A percentile compares a stretch with the other conserved stretches of the same genome.
Evolutionary conservation across 2,113 vertebrate genomes (phyloP).

Genomic region (Sylvilagus bachmani): DNA sequence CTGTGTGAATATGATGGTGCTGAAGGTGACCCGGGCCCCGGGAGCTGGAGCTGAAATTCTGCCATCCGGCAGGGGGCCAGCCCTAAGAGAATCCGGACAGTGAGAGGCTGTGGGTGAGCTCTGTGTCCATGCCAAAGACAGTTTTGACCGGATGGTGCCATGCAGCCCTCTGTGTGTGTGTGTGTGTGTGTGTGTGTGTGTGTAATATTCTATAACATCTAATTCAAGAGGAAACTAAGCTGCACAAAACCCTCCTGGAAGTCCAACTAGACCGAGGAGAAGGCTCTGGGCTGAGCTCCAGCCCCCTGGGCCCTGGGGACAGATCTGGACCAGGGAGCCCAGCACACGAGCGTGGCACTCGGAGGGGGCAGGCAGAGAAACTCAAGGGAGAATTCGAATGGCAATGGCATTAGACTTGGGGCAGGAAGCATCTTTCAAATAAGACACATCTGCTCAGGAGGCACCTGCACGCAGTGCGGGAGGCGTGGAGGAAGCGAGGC

Average conservation of each 20-base stretch:
- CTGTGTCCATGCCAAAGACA: conserved; percentile 28
- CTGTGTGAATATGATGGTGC: conserved; percentile 8
- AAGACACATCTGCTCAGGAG: conserved; percentile 28
- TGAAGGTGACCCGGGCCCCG: conserved; percentile 51
- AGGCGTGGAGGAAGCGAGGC: neutral
- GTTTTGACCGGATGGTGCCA: conserved; percentile 62
- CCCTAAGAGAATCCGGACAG: conserved; percentile 37
- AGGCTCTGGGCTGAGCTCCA: neutral
- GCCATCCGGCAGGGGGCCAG: neutral
- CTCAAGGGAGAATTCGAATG: conserved; percentile 30
- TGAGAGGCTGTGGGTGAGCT: conserved; percentile 57
- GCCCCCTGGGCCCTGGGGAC: neutral
- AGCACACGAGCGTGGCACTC: neutral
- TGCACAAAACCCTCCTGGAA: neutral
- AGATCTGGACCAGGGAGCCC: neutral
- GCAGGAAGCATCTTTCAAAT: conserved; percentile 43
- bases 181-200: neutral
- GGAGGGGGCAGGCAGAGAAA: neutral
- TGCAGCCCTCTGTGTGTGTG: neutral
- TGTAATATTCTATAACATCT: neutral
- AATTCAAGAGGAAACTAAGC: conserved; percentile 44
- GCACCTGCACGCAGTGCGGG: neutral
- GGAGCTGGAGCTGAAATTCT: conserved; percentile 36
- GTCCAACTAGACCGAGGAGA: neutral
- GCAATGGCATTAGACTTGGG: conserved; percentile 49